Evolutionary conservation across 1,140 invertebrate genomes (phyloP).

Genomic region (Neodiprion virginianus): DNA sequence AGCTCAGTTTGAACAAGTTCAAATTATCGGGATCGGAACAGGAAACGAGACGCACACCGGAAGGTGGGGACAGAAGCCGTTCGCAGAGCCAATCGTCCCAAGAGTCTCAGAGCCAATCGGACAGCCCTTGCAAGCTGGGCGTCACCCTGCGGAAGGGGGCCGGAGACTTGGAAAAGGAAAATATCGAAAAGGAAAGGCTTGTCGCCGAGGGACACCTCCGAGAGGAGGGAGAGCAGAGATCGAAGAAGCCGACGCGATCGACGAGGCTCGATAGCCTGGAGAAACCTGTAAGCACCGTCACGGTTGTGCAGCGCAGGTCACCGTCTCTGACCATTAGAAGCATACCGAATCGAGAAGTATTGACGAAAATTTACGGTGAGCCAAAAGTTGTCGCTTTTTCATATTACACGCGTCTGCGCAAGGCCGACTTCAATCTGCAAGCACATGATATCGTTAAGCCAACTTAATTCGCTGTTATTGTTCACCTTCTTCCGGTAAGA

Average conservation of each 20-base stretch:
- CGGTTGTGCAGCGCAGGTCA: constrained; percentile 46
- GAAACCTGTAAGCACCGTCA: constrained; percentile 48
- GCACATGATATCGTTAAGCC: too few species aligned
- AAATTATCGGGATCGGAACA: constrained; percentile 44
- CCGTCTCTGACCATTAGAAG: constrained; percentile 49
- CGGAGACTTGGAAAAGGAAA: not conserved
- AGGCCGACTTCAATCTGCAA: too few species aligned
- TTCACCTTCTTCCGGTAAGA: too few species aligned
- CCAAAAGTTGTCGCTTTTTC: not conserved
- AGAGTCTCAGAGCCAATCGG: constrained; percentile 45
- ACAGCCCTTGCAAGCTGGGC: constrained; percentile 31
- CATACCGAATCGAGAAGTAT: constrained; percentile 3
- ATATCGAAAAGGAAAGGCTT: not conserved
- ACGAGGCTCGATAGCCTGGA: constrained; percentile 22
- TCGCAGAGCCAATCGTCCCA: constrained; percentile 53
- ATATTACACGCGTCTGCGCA: not conserved
- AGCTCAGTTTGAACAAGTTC: constrained; percentile 53
- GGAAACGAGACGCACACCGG: constrained; percentile 46
- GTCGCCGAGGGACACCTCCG: not conserved
- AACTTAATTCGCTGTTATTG: too few species aligned
- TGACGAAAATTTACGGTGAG: not conserved
- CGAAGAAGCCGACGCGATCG: constrained; percentile 33
- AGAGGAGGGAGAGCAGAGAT: constrained; percentile 23
- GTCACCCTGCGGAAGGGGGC: constrained; percentile 27
- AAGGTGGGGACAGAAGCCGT: constrained; percentile 51